Percentiles rank a stretch among this genome's conserved stretches.
phyloP scores from a whole-genome alignment of 1,140 invertebrate species.

The Metaphire vulgaris region DNA sequence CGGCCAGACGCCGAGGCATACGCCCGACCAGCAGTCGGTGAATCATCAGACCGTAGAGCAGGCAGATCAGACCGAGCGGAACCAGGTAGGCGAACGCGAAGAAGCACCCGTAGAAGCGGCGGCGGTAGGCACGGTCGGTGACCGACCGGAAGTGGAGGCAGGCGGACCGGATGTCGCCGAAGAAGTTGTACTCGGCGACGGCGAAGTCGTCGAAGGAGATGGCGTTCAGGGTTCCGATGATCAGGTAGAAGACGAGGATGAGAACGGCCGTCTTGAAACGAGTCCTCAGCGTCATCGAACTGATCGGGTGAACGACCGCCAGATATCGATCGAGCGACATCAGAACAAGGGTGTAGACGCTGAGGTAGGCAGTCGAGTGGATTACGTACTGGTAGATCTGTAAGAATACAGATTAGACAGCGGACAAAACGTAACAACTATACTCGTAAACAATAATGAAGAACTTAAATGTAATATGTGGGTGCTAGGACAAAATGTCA shows the following conservation, averaged over 20 bases:
- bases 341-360: slow-evolving; percentile 84
- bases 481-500: no score
- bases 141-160: slow-evolving; percentile 33
- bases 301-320: slow-evolving; percentile 86
- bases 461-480: no score
- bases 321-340: slow-evolving; percentile 92
- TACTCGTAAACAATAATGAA: not conserved
- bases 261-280: slow-evolving; percentile 71
- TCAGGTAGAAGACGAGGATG: slow-evolving; percentile 65
- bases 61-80: slow-evolving; percentile 65
- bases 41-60: slow-evolving; percentile 85
- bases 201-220: slow-evolving; percentile 73
- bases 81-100: slow-evolving; percentile 54
- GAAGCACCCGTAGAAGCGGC: slow-evolving; percentile 48
- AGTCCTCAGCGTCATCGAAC: slow-evolving; percentile 77
- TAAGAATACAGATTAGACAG: slow-evolving; percentile 61
- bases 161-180: slow-evolving; percentile 46
- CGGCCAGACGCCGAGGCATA: slow-evolving; percentile 59
- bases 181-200: slow-evolving; percentile 57
- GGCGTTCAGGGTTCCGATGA: slow-evolving; percentile 64
- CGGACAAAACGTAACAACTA: not conserved
- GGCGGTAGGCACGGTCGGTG: not conserved
- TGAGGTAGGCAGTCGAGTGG: slow-evolving; percentile 78
- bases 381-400: slow-evolving; percentile 59
- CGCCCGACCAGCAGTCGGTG: slow-evolving; percentile 55